Base-by-base conservation (phyloP, 2,113 vertebrate species). In the Oceanodroma tethys region DNA sequence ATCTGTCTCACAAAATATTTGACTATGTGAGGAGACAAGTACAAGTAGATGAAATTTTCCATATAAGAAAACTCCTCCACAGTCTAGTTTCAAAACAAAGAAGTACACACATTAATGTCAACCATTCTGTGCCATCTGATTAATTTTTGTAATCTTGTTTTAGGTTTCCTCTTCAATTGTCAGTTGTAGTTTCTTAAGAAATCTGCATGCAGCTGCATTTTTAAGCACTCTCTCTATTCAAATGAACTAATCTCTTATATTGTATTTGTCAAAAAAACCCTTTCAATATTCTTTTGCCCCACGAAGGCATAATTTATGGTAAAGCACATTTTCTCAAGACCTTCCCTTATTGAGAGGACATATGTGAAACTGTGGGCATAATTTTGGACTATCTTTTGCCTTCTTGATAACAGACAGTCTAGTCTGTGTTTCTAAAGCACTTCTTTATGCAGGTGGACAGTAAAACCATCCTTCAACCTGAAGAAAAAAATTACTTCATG, bases 331-430 rank as follows among this genome's bases (percentile, higher is more conserved):
- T 97, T 96, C 82, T 90, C 75, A 92, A 89, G 29, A 93, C 67
- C 91, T 95, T 80, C 75, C 72, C 95, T 98, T 98, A 98, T 96
- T 97, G 98, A 98, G 97, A 98, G 95, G 97, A 97, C 98, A 98
- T 98, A 98, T 97, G 97, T 98, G 90, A 94, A 98, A 97, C 96
- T 84, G 96, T 97, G 98, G 98, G 98, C 98, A 98, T 98, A 96
- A 96, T 94, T 98, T 85, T 68, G 30, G 93, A 83, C 94, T 96
- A 38, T 95, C 96, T 96, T 94, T 93, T 94, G 94, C 96, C 90
- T 96, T 76, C 96, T 97, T 88, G 94, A 97, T 98, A 98, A 97
- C 97, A 97, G 97, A 98, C 98, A 98, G 98, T 97, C 95, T 98
- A 97, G 98, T 95, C 95, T 94, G 66, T 96, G 90, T 96, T 94